Evolutionary conservation across 2,113 vertebrate species (phyloP), one percentile per base, ranked within the genome.

Genomic region (Otocyon megalotis): DNA sequence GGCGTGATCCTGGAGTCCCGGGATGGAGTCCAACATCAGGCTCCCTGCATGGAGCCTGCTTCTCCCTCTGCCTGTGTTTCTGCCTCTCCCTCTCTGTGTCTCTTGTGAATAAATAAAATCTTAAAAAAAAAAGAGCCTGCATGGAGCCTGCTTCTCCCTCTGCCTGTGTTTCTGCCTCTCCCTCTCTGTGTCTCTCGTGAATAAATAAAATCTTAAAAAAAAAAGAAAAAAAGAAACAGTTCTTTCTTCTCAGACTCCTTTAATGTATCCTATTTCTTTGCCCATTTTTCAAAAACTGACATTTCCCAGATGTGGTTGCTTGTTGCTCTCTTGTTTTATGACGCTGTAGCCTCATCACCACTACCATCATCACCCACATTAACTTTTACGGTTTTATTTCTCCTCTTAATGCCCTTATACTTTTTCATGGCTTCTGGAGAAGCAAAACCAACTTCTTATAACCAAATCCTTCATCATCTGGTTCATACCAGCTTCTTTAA

Each of bases 231-330:
- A 43, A 43, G 6, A 43, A 43, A 43, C 43, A 43, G 43, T 43
- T 43, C 43, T 43, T 88, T 81, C 80, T 95, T 71, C 37, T 72
- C 50, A 90, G 35, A 97, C 12, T 54, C 50, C 43, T 88, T 58
- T 80, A 50, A 7, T 74, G 43, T 79, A 74, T 79, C 50, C 5
- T 56, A 2, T 94, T 65, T 69, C 63, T 79, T 53, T 88, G 32
- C 71, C 71, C 35, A 35, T 26, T 79, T 8, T 43, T 92, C 7
- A 35, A 72, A 94, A 80, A 71, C 50, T 81, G 24, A 82, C 12
- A 32, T 90, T 92, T 62, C 48, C 6, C 56, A 48, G 13, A 37
- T 32, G 35, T 53, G 17, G 15, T 89, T 72, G 2, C 11, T 86
- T 43, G 8, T 94, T 43, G 30, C 5, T 43, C 5, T 43, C 67